A percentile compares a stretch with the other conserved stretches of the same genome.
Conservation (phyloP, 2,888 invertebrate genomes). For the Andrena hattorfiana region DNA sequence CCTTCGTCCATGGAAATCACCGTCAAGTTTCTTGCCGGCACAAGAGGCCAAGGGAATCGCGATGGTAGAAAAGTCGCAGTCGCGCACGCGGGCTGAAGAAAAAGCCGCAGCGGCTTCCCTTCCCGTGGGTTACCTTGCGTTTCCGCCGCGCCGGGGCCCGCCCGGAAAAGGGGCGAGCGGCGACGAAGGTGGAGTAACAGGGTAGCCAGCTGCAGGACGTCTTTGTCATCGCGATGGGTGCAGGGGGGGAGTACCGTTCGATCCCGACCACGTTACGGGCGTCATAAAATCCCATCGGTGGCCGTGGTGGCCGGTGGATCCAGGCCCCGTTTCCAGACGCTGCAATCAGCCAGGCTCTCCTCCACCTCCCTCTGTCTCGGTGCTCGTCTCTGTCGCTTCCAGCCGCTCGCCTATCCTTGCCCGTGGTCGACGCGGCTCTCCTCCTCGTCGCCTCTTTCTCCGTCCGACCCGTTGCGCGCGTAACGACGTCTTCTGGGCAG, state of each 20-base stretch:
- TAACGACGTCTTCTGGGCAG: conserved; percentile 59
- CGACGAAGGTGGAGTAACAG: conserved; percentile 43
- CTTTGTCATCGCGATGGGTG: conserved; percentile 46
- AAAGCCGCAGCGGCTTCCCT: too few relatives aligned
- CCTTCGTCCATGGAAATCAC: background rate
- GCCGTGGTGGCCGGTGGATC: conserved; percentile 29
- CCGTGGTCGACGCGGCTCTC: background rate
- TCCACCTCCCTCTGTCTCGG: conserved; percentile 9
- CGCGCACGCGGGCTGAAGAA: too few relatives aligned
- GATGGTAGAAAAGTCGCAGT: too few relatives aligned
- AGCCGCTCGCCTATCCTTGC: conserved; percentile 26
- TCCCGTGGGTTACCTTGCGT: too few relatives aligned
- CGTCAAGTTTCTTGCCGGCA: background rate
- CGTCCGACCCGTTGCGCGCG: background rate
- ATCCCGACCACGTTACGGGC: conserved; percentile 54
- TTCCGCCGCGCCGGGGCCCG: background rate
- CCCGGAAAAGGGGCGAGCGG: background rate
- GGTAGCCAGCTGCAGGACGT: conserved; percentile 15
- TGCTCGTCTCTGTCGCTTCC: conserved; percentile 10
- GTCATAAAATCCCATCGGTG: conserved; percentile 65
- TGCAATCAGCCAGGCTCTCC: conserved; percentile 49
- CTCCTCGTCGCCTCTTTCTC: background rate
- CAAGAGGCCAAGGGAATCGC: too few relatives aligned
- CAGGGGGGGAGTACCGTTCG: conserved; percentile 67
- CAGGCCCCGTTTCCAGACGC: conserved; percentile 45